Base-by-base conservation (phyloP, 2,797 vertebrate genomes). In the Catamblyrhynchus diadema region DNA sequence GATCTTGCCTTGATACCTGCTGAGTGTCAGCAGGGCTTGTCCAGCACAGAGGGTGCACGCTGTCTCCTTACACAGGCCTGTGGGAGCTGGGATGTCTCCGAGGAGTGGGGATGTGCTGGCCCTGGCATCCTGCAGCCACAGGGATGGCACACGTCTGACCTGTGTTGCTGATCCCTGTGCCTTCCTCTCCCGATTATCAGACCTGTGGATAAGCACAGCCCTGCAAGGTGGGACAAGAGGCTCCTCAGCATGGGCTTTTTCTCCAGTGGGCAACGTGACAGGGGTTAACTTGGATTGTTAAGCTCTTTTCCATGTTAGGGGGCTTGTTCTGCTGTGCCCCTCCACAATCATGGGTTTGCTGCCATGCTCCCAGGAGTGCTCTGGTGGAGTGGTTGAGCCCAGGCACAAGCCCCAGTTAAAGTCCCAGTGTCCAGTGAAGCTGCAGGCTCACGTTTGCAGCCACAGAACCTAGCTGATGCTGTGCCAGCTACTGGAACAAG, bases 1-100 rank as follows among this genome's bases (percentile, higher is more conserved):
- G 75, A 20, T 37, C 62, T 59, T 5, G 5, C 30, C 64, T 90
- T 3, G 2, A 21, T 74, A 45, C 39, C 65, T 3, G 2, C 75
- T 5, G 62, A 27, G 41, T 15, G 42, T 19, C 81, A 42, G 39
- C 0, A 0, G 56, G 47, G 41, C 54, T 79, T 39, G 41, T 62
- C 60, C 56, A 23, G 2, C 2, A 11, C 2, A 4, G 59, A 37
- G 35, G 17, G 35, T 0, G 8, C 22, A 4, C 0, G 1, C 69
- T 70, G 61, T 33, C 39, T 77, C 41, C 56, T 48, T 6, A 1
- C 0, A 0, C 25, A 14, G 14, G 12, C n/a, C 78, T 24, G 8
- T 21, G 47, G 42, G 9, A 6, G 8, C 1, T 22, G 39, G 65
- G 32, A 35, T 0, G 2, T 25, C 50, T 30, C 32, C 35, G 10